Evolutionary conservation across 2,113 vertebrate species (phyloP).

Genomic region (Numida meleagris): DNA sequence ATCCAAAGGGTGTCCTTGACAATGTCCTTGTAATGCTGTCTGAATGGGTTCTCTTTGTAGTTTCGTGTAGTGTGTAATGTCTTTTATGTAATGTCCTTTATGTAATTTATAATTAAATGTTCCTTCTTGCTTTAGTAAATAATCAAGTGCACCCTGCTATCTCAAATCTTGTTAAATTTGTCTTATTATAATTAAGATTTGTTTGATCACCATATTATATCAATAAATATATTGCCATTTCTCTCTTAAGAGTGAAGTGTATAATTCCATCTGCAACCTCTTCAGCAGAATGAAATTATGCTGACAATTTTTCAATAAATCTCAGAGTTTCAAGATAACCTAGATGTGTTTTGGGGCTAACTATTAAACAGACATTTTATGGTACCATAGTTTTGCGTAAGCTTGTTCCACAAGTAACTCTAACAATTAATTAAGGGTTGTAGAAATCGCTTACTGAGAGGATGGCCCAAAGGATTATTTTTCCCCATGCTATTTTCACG

Average conservation of each 20-base stretch:
- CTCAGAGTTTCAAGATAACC: neutral
- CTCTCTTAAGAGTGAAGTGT: neutral
- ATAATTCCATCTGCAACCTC: neutral
- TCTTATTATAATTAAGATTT: neutral
- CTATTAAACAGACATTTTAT: constrained; percentile 18
- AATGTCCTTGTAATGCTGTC: neutral
- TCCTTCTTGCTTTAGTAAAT: neutral
- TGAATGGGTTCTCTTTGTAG: neutral
- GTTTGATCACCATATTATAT: neutral
- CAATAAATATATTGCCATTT: neutral
- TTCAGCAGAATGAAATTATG: neutral
- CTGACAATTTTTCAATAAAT: constrained; percentile 5
- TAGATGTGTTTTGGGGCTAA: constrained; percentile 9
- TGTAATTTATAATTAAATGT: neutral
- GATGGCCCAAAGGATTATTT: constrained; percentile 1
- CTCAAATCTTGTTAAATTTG: neutral
- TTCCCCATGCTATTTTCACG: neutral
- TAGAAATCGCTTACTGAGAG: constrained; percentile 2
- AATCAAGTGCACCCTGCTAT: neutral
- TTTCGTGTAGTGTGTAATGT: neutral
- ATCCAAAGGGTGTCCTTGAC: neutral
- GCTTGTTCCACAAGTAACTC: constrained; percentile 20
- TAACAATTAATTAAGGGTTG: neutral
- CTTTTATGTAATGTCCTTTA: neutral
- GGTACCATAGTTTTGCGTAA: neutral